These are phyloP conservation scores for Mylabris phalerata DNA, from an alignment of 1,140 invertebrate species.

Conservation along the genomic window DNA sequence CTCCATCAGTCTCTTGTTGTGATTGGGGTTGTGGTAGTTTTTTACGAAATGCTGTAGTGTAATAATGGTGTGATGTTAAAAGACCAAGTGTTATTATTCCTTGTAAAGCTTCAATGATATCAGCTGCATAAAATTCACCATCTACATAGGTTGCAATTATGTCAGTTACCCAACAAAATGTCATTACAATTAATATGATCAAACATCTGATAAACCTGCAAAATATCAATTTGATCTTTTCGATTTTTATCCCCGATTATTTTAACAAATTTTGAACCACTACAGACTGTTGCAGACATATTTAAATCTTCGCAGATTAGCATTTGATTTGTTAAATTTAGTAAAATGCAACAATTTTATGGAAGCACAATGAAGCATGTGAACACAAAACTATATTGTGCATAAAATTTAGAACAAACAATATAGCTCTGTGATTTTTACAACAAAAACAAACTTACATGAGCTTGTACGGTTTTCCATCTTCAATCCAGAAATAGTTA, in stretches of 20 bases:
- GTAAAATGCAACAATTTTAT: no score
- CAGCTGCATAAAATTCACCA: slow-evolving; percentile 3
- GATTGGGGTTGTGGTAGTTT: neutral
- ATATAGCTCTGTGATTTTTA: no score
- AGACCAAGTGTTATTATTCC: slow-evolving; percentile 6
- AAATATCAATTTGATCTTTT: neutral
- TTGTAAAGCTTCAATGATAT: slow-evolving; percentile 8
- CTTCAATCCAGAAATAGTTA: slow-evolving; percentile 9
- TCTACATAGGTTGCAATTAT: neutral
- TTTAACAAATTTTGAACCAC: no score
- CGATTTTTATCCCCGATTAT: no score
- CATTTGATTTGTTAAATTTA: no score
- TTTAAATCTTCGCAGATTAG: no score
- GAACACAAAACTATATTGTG: no score
- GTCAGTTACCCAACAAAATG: slow-evolving; percentile 9
- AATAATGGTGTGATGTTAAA: slow-evolving; percentile 8
- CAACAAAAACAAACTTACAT: slow-evolving; percentile 9
- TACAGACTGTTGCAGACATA: no score
- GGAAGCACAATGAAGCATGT: no score
- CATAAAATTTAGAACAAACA: no score
- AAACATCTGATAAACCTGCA: slow-evolving; percentile 10
- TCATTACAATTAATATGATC: slow-evolving; percentile 3
- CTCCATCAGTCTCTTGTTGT: neutral
- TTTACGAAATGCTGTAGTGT: neutral
- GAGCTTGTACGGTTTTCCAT: slow-evolving; percentile 6